Evolutionary conservation across 2,888 invertebrate genomes (phyloP).

Genomic region (Drosophila buzzatii): DNA sequence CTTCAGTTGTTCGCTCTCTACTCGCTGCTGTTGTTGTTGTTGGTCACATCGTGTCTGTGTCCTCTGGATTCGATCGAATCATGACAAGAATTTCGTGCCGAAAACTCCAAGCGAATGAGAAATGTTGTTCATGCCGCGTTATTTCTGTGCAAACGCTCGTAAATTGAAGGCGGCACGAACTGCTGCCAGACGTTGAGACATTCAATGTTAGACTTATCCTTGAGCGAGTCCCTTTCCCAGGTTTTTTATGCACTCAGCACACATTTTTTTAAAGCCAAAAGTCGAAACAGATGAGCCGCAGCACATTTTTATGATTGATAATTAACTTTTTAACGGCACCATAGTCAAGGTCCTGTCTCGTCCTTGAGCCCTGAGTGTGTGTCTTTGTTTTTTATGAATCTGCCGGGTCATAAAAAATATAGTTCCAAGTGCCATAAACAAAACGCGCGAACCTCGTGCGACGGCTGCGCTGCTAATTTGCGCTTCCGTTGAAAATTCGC

Average conservation of each 20-base stretch:
- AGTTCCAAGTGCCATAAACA: conserved; percentile 62
- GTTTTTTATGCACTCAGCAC: conserved; percentile 27
- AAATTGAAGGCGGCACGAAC: conserved; percentile 81
- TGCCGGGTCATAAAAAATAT: conserved; percentile 60
- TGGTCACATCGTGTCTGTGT: conserved; percentile 70
- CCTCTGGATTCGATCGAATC: conserved; percentile 79
- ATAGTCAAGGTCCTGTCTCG: conserved; percentile 60
- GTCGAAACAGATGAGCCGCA: conserved; percentile 44
- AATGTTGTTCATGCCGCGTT: conserved; percentile 79
- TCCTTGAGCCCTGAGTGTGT: conserved; percentile 29
- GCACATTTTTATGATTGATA: conserved; percentile 56
- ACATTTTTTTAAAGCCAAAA: conserved; percentile 19
- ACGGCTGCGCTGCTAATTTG: conserved; percentile 71
- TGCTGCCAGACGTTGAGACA: conserved; percentile 30
- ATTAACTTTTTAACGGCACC: conserved; percentile 64
- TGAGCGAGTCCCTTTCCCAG: conserved; percentile 42
- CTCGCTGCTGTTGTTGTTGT: conserved; percentile 33
- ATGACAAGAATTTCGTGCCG: conserved; percentile 84
- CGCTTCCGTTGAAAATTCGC: conserved; percentile 72
- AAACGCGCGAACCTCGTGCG: conserved; percentile 54
- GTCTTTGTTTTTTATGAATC: conserved; percentile 41
- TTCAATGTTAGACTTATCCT: conserved; percentile 66
- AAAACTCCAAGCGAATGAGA: conserved; percentile 75
- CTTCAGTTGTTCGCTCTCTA: conserved; percentile 14
- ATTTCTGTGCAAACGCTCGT: conserved; percentile 76